Base-by-base conservation (phyloP, 2,888 invertebrate species). In the Lobophora halterata region DNA sequence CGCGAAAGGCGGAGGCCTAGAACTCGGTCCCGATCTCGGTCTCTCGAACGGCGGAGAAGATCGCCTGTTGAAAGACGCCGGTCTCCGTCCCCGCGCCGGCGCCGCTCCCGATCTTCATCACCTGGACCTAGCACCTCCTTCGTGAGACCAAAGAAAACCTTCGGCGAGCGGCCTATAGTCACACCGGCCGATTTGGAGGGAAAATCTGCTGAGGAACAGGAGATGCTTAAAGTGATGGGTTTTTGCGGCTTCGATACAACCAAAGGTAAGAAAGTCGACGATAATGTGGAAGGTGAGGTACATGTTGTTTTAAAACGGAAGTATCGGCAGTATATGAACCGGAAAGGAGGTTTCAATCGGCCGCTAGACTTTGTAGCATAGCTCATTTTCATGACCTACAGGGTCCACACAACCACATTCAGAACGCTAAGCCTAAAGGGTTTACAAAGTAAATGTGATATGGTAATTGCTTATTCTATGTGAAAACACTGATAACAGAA, bases 251-350 rank as follows among this genome's bases (percentile, higher is more conserved):
- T 99, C 78, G 96, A 98, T 71, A 93, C 96, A 0, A 98, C 99
- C 0, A 99, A 99, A 89, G 96, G 96, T 59, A 97, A 97, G 81
- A 95, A 96, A 85, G 97, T 99, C 0, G 93, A 94, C 0, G 97
- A 96, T 14, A 99, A 99, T 71, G 95, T 97, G 61, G 92, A 92
- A 34, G 97, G 97, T n/a, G 95, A 93, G 13, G 97, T 98, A 49
- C 98, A 98, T 75, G 96, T 98, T 39, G 97, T 97, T 48, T 90
- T 98, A 44, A 98, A 98, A 86, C 89, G 99, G 61, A 97, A 98
- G 85, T 98, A 98, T 78, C 92, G 98, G 61, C 99, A 99, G 85
- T 99, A 99, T 74, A 99, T 99, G 99, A 99, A 99, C 82, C 91
- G 99, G 47, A 97, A 98, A 81, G 99, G 99, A 49, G 99, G 99